Conservation (phyloP, 2,888 invertebrate genomes). For the Pheosia gnoma region DNA sequence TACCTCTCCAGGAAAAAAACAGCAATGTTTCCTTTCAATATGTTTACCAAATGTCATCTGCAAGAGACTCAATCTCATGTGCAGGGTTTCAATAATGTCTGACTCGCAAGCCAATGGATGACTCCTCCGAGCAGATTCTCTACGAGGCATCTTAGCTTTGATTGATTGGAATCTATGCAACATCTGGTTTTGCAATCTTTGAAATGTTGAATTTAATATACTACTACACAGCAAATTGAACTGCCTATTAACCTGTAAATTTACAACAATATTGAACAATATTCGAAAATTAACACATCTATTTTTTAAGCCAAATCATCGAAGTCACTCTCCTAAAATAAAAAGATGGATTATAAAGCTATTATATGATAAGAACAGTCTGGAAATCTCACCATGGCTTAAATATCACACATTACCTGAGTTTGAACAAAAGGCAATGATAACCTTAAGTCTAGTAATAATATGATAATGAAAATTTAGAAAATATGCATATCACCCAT, state of each 20-base stretch:
- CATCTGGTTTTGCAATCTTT: slow-evolving; percentile 93
- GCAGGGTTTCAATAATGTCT: slow-evolving; percentile 96
- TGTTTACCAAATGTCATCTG: slow-evolving; percentile 98
- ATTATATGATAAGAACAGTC: no score
- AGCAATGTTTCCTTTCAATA: slow-evolving; percentile 95
- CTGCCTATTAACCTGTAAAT: slow-evolving; percentile 89
- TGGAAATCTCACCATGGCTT: no score
- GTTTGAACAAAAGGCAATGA: no score
- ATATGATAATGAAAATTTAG: no score
- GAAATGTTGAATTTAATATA: slow-evolving; percentile 93
- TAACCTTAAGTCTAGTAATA: no score
- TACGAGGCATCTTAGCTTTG: slow-evolving; percentile 95
- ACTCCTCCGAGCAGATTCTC: slow-evolving; percentile 95
- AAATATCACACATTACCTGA: no score
- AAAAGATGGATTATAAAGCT: no score
- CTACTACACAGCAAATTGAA: slow-evolving; percentile 92
- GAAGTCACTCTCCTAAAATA: no score
- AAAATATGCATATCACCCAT: no score
- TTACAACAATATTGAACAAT: background rate
- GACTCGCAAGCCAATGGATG: slow-evolving; percentile 96
- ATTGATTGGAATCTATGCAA: slow-evolving; percentile 93
- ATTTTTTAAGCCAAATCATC: background rate
- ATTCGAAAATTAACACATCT: background rate
- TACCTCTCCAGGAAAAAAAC: slow-evolving; percentile 97
- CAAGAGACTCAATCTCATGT: slow-evolving; percentile 94